Percentiles rank a stretch among this genome's conserved stretches.
phyloP scores from a whole-genome alignment of 2,888 invertebrate genomes.

The Digitonthophagus gazella region DNA sequence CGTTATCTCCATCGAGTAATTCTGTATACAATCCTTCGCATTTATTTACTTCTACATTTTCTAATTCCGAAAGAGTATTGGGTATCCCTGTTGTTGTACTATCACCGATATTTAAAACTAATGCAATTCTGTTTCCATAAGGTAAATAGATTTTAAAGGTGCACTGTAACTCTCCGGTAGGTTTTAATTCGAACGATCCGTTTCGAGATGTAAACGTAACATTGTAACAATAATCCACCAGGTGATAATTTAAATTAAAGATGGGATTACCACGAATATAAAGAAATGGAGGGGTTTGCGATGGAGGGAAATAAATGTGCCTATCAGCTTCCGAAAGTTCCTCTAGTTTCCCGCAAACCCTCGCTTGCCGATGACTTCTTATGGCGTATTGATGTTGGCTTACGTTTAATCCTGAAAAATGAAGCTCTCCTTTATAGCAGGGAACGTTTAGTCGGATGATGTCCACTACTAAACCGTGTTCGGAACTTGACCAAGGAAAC shows the following conservation, averaged over 20 bases:
- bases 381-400: slow-evolving; percentile 43
- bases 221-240: slow-evolving; percentile 72
- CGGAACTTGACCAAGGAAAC: slow-evolving; percentile 51
- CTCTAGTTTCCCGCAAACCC: slow-evolving; percentile 69
- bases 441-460: slow-evolving; percentile 69
- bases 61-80: slow-evolving; percentile 36
- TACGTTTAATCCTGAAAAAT: slow-evolving; percentile 53
- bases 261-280: slow-evolving; percentile 63
- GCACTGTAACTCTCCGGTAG: slow-evolving; percentile 60
- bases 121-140: slow-evolving; percentile 66
- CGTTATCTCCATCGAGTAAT: slow-evolving; percentile 58
- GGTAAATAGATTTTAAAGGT: slow-evolving; percentile 69
- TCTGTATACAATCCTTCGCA: slow-evolving; percentile 60
- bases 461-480: slow-evolving; percentile 63
- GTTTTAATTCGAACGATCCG: slow-evolving; percentile 65
- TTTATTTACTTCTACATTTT: slow-evolving; percentile 41
- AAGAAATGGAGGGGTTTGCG: slow-evolving; percentile 53
- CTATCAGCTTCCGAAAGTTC: slow-evolving; percentile 61
- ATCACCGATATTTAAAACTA: slow-evolving; percentile 60
- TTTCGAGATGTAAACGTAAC: slow-evolving; percentile 63
- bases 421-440: slow-evolving; percentile 60
- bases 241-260: slow-evolving; percentile 65
- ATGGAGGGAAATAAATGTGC: slow-evolving; percentile 59
- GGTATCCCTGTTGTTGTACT: slow-evolving; percentile 35
- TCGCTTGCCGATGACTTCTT: slow-evolving; percentile 45